Percentiles rank a stretch among this genome's conserved stretches.
These are phyloP conservation scores for Aricia artaxerxes DNA, from an alignment of 2,888 invertebrate species.

Conservation along the genomic window DNA sequence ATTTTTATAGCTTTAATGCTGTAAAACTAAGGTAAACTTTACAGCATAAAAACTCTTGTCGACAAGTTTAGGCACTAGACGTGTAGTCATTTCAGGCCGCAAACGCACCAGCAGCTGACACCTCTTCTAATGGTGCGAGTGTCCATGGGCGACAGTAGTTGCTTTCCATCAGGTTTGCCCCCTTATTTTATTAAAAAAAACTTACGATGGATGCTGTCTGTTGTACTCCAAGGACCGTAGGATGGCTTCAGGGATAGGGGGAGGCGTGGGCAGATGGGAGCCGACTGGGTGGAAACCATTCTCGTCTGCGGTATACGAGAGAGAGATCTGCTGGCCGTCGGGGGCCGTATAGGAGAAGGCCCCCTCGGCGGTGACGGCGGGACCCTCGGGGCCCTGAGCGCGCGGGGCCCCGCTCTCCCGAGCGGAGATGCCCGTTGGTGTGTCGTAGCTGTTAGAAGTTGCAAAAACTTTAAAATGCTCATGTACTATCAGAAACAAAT, in stretches of 20 bases:
- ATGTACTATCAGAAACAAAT: no score
- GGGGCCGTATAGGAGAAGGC: constrained; percentile 84
- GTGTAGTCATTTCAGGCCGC: no score
- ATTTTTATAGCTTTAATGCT: no score
- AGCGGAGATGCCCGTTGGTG: constrained; percentile 83
- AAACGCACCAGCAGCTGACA: no score
- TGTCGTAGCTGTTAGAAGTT: constrained; percentile 74
- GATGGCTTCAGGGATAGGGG: constrained; percentile 81
- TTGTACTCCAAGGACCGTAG: constrained; percentile 74
- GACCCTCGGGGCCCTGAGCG: constrained; percentile 77
- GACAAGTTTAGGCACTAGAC: no score
- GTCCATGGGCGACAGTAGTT: no score
- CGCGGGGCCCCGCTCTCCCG: constrained; percentile 82
- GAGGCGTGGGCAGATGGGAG: constrained; percentile 81
- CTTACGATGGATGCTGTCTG: constrained; percentile 52
- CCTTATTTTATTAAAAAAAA: background rate
- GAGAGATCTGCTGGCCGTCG: constrained; percentile 82
- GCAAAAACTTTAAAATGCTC: no score
- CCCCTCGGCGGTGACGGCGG: constrained; percentile 82
- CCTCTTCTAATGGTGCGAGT: no score
- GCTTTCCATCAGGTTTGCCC: no score
- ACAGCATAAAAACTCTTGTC: no score
- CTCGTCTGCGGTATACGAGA: constrained; percentile 86
- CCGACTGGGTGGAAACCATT: constrained; percentile 85
- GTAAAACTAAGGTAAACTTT: no score